Evolutionary conservation across 2,113 vertebrate genomes (phyloP).

Genomic region (Perca flavescens): DNA sequence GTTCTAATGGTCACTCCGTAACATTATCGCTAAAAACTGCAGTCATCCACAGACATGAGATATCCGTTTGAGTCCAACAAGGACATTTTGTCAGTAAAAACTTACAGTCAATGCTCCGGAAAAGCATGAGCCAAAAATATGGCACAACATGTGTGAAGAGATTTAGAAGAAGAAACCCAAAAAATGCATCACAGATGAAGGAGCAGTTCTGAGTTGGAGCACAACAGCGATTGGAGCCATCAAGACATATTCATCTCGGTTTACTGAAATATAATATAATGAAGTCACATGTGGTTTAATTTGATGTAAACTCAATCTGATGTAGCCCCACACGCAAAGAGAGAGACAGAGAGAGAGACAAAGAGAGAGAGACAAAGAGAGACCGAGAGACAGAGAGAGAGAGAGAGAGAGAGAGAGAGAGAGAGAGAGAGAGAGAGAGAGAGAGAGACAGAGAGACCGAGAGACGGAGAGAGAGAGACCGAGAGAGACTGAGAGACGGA

Average conservation of each 20-base stretch:
- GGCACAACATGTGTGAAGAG: not conserved
- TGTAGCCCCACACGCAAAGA: not conserved
- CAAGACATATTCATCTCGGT: not conserved
- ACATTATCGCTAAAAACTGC: not conserved
- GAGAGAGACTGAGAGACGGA: too few relatives aligned
- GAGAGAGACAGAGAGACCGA: too few relatives aligned
- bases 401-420: too few relatives aligned
- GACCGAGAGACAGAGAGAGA: too few relatives aligned
- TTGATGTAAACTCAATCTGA: not conserved
- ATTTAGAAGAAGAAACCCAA: not conserved
- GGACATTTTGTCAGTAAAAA: not conserved
- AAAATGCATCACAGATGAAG: too few relatives aligned
- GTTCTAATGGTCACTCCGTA: not conserved
- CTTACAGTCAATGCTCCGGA: not conserved
- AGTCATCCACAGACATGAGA: not conserved
- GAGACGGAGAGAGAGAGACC: too few relatives aligned
- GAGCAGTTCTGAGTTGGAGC: not conserved
- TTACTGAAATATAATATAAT: conserved; percentile 8
- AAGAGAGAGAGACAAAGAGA: too few relatives aligned
- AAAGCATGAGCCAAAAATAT: not conserved
- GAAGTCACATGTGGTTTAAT: conserved; percentile 8
- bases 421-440: too few relatives aligned
- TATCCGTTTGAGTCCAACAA: too few relatives aligned
- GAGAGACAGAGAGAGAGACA: too few relatives aligned
- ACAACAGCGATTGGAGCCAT: not conserved